These are phyloP conservation scores for Urocynchramus pylzowi DNA, from an alignment of 2,113 vertebrate genomes.

Conservation along the genomic window DNA sequence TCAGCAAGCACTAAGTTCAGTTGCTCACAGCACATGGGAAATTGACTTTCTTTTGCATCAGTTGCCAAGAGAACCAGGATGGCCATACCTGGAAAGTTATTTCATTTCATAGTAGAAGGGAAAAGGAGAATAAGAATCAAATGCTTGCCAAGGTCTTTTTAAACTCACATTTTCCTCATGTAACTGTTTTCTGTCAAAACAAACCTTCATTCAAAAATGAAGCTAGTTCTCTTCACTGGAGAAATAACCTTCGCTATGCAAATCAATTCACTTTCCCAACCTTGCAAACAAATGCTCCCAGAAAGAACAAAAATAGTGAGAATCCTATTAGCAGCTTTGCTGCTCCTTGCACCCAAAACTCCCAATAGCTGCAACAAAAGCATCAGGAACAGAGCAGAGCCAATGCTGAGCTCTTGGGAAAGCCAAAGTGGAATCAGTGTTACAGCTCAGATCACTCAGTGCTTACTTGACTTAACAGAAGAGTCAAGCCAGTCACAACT, in stretches of 20 bases:
- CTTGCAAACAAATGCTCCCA: background rate
- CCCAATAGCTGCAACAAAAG: background rate
- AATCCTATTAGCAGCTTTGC: background rate
- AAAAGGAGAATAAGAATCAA: background rate
- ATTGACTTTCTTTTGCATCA: background rate
- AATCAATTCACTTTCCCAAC: constrained; percentile 6
- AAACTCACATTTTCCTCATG: constrained; percentile 8
- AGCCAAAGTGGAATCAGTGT: background rate
- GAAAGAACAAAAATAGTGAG: background rate
- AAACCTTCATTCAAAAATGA: background rate
- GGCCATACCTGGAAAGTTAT: background rate
- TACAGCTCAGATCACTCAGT: background rate
- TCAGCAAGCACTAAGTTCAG: background rate
- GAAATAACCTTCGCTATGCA: constrained; percentile 15
- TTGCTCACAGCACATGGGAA: background rate
- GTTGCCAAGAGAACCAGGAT: background rate
- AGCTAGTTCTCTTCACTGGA: background rate
- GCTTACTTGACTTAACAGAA: background rate
- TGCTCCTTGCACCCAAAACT: background rate
- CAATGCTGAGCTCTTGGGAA: background rate
- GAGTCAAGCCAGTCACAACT: background rate
- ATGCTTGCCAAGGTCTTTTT: background rate
- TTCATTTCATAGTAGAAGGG: background rate
- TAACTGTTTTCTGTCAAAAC: constrained; percentile 31
- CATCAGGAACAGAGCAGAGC: background rate